A percentile compares a stretch with the other conserved stretches of the same genome.
Conservation (phyloP, 1,140 invertebrate species). For the Phthorimaea operculella region DNA sequence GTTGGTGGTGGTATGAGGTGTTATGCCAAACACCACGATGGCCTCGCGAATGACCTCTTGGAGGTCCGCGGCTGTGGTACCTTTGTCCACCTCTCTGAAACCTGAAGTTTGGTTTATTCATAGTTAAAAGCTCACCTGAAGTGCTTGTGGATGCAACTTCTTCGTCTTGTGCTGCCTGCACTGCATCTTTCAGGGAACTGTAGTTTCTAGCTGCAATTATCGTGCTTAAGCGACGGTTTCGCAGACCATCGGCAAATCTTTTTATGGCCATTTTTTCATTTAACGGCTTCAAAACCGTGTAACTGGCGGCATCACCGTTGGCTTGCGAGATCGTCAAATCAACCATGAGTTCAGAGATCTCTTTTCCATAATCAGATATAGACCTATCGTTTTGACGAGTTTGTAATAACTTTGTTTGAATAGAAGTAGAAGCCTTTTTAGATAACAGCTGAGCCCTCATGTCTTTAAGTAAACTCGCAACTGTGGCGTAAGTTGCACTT, state of each 20-base stretch:
- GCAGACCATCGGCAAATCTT: slow-evolving; percentile 3
- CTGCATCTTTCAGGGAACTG: neutral
- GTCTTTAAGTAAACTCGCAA: slow-evolving; percentile 1
- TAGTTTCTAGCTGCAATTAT: neutral
- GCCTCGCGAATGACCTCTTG: neutral
- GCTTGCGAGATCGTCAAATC: slow-evolving; percentile 2
- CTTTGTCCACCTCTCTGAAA: neutral
- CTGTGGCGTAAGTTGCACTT: neutral
- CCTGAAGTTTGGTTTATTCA: neutral
- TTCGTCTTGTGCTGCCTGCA: slow-evolving; percentile 1
- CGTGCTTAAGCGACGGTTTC: slow-evolving; percentile 3
- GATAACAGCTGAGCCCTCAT: slow-evolving; percentile 1
- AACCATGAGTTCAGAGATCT: slow-evolving; percentile 1
- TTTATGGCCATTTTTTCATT: slow-evolving; percentile 7
- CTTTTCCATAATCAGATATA: neutral
- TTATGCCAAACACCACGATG: neutral
- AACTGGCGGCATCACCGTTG: neutral
- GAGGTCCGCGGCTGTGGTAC: neutral
- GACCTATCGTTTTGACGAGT: neutral
- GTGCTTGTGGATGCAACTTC: neutral
- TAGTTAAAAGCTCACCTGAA: neutral
- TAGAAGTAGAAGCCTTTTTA: neutral
- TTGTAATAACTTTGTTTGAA: neutral
- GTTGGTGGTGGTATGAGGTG: neutral
- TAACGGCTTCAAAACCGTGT: neutral